Evolutionary conservation across 2,113 vertebrate species (phyloP), one percentile per base, ranked within the genome.

Genomic region (Halichoeres trimaculatus): DNA sequence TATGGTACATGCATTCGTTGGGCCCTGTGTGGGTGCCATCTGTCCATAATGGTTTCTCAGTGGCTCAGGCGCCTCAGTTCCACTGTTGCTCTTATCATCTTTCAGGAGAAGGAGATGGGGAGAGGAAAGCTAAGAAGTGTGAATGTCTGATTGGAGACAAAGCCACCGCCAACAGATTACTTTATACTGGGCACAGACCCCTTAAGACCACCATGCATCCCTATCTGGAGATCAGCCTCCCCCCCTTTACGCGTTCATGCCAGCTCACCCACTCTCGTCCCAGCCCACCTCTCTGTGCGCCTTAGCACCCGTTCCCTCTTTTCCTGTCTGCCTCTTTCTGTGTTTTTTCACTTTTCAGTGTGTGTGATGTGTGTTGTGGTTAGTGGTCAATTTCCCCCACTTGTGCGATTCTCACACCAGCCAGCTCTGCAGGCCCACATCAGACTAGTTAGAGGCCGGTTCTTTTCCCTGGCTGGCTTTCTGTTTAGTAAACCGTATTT

Each of bases 401-500:
- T 65, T 79, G 63, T 84, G 82, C 90, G 85, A 86, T 85, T 86
- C 83, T 7, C 79, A 67, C 80, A 80, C 55, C 70, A 54, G 43
- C 63, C 61, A 65, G 57, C 74, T 47, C 22, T 3, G 55, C 72
- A 77, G 63, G 69, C 85, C 65, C 63, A 87, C 77, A 84, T 91
- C 77, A 88, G 85, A 86, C 90, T 90, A 84, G 87, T 91, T 80
- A 88, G 75, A 88, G 61, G 78, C 67, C 77, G 85, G 83, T 76
- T 38, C 6, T 52, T 22, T 70, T 74, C 66, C 63, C 73, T 91
- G 78, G 62, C 66, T 78, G 57, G 20, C 48, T 78, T 89, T 90
- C 89, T 93, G 91, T 93, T 94, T 73, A 72, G 84, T 84, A 93
- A 86, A 71, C 68, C 84, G 89, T 87, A 90, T 93, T 94, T 95